phyloP scores from a whole-genome alignment of 2,113 vertebrate genomes.

The Tor tambroides region DNA sequence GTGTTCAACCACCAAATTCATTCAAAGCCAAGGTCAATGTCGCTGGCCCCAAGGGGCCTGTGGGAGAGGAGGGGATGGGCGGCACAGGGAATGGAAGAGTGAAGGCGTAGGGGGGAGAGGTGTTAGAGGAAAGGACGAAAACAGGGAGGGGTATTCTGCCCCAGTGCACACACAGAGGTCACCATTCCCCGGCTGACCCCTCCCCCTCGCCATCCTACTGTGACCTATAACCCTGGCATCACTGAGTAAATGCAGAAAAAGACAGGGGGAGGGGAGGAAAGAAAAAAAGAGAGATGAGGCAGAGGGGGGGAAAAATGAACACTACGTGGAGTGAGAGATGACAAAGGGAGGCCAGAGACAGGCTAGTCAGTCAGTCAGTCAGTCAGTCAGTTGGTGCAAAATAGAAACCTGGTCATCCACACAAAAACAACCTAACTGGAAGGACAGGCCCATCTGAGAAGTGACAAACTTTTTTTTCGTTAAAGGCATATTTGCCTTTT shows the following conservation, averaged over 20 bases:
- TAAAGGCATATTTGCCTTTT: too few species aligned
- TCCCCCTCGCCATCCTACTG: constrained; percentile 60
- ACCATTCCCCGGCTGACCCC: constrained; percentile 75
- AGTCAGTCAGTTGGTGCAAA: constrained; percentile 45
- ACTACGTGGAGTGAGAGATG: constrained; percentile 61
- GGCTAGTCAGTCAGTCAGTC: constrained; percentile 30
- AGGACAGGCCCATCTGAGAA: background rate
- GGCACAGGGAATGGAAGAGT: constrained; percentile 56
- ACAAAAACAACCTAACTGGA: constrained; percentile 62
- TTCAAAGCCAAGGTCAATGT: constrained; percentile 79
- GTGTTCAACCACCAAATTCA: constrained; percentile 64
- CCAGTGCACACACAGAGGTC: constrained; percentile 84
- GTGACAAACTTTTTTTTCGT: too few species aligned
- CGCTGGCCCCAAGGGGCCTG: constrained; percentile 76
- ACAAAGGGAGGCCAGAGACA: constrained; percentile 72
- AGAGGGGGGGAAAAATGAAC: constrained; percentile 27
- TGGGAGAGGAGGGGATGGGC: constrained; percentile 71
- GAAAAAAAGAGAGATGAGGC: constrained; percentile 49
- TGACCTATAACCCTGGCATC: constrained; percentile 84
- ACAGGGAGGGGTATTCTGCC: constrained; percentile 83
- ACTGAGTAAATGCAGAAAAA: constrained; percentile 73
- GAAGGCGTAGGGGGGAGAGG: constrained; percentile 62
- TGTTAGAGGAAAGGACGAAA: constrained; percentile 72
- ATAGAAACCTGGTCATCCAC: constrained; percentile 64
- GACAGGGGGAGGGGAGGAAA: constrained; percentile 53